phyloP scores from a whole-genome alignment of 2,888 invertebrate species.

The Watsonalla cultraria region DNA sequence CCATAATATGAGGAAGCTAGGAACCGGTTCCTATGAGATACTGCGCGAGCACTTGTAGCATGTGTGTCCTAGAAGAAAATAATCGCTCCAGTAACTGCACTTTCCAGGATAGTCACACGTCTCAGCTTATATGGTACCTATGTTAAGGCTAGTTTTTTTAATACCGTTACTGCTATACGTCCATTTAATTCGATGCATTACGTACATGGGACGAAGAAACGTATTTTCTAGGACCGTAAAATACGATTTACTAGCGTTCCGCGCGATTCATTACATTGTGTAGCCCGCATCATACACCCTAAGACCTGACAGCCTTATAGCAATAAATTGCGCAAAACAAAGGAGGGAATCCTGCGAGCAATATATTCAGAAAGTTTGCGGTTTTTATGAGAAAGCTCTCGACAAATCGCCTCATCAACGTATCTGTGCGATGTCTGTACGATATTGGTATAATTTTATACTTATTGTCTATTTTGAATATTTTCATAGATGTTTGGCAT shows the following conservation, averaged over 20 bases:
- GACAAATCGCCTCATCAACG: slow-evolving; percentile 47
- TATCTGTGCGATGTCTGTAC: slow-evolving; percentile 17
- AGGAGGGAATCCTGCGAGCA: slow-evolving; percentile 38
- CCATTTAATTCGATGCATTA: slow-evolving; percentile 6
- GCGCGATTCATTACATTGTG: slow-evolving; percentile 35
- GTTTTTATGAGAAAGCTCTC: slow-evolving; percentile 43
- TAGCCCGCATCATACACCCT: slow-evolving; percentile 40
- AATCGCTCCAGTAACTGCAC: slow-evolving; percentile 50
- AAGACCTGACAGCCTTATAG: slow-evolving; percentile 33
- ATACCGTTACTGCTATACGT: slow-evolving; percentile 33
- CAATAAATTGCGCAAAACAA: slow-evolving; percentile 56
- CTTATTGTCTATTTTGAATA: slow-evolving; percentile 15
- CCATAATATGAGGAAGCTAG: slow-evolving; percentile 53
- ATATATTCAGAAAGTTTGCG: slow-evolving; percentile 54
- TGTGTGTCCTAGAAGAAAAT: slow-evolving; percentile 48
- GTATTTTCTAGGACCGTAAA: slow-evolving; percentile 28
- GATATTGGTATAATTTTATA: slow-evolving; percentile 25
- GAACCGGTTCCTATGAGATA: slow-evolving; percentile 44
- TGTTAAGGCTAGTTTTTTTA: slow-evolving; percentile 19
- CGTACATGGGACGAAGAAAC: slow-evolving; percentile 7
- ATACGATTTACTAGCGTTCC: slow-evolving; percentile 30
- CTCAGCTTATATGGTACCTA: slow-evolving; percentile 34
- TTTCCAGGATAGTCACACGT: slow-evolving; percentile 24
- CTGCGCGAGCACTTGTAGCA: slow-evolving; percentile 27
- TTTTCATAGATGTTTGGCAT: not conserved